Evolutionary conservation across 1,140 invertebrate species (phyloP), one percentile per base, ranked within the genome.

Genomic region (Lerema accius): DNA sequence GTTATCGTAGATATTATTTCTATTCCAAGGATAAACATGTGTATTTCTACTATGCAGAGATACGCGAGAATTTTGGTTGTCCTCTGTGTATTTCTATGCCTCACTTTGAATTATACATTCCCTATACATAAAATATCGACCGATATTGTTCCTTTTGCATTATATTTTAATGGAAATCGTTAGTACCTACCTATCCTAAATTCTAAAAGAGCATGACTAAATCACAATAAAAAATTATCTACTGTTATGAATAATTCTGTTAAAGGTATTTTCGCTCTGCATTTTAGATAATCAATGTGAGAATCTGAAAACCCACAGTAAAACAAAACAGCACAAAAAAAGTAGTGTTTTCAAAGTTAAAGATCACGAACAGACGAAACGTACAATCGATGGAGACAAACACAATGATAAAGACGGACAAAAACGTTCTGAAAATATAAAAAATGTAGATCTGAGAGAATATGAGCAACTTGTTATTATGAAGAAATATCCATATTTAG

Each of bases 401-500:
- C 0, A 11, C n/a, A 48, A 23, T 14, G 65, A 69, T 42, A 26
- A 49, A 3, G 13, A 16, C 28, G 46, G 9, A 23, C 17, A 5
- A 65, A 58, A 9, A 74, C 74, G 37, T 7, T 67, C 73, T 19
- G 56, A 53, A 11, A 11, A 23, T 14, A 26, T 84, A 10, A 83
- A 63, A 28, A 78, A 84, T 17, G 67, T 83, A 45, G 82, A 88
- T 60, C 43, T 86, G 3, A 68, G 76, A 6, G 74, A 80, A 23
- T 90, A 82, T 28, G 85, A 90, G 35, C 79, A 81, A 65, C 50
- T 86, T 13, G 87, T 90, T 15, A 84, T 90, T 9, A 88, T 84
- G 82, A 90, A 90, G 55, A 90, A 90, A 51, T 81, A 88, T 74
- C 87, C 87, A 0, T 90, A 82, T 64, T 69, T 90, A 46, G 87